Base-by-base conservation (phyloP, 1,140 invertebrate genomes). In the Hyposmocoma kahamanoa region DNA sequence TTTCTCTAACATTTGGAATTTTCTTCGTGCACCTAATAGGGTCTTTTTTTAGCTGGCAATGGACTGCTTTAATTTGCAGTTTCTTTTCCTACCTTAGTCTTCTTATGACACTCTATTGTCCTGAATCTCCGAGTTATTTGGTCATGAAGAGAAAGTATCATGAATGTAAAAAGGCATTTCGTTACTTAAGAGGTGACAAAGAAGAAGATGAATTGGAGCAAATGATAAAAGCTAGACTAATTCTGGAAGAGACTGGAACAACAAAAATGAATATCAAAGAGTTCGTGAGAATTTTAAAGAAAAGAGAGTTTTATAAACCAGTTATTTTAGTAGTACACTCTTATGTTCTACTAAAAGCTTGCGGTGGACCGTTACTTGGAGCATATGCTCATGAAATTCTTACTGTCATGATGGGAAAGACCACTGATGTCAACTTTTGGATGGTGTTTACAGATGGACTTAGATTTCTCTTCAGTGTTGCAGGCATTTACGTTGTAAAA, bases 101-200 rank as follows among this genome's bases (percentile, higher is more conserved):
- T 13, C 5, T 87, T 0, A 62, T 88, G 38, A 68, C 85, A 9
- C 55, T 82, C 1, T 88, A 88, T 26, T 73, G 88, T 1, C 91
- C 91, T 0, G 93, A 94, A 75, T 92, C 91, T 19, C 92, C 93
- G 6, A 86, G 89, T 21, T 94, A 91, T 90, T 65, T 92, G 18
- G 70, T 88, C 0, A 69, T 86, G 11, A 84, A 86, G 59, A 86
- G 85, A 18, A 66, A 67, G 30, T 67, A 78, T 6, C 65, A 86
- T 2, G 64, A 87, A 41, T 89, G 88, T 1, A 55, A 76, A 45
- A 49, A 63, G 19, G 66, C 80, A 0, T 91, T 88, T 43, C 42
- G 48, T 15, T 86, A 80, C 87, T 61, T 86, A 1, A 63, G 88
- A 63, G 88, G 88, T 20, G 44, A 71, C 15, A 63, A 67, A 0